Conservation (phyloP, 2,113 vertebrate species). For the Blennius ocellaris region DNA sequence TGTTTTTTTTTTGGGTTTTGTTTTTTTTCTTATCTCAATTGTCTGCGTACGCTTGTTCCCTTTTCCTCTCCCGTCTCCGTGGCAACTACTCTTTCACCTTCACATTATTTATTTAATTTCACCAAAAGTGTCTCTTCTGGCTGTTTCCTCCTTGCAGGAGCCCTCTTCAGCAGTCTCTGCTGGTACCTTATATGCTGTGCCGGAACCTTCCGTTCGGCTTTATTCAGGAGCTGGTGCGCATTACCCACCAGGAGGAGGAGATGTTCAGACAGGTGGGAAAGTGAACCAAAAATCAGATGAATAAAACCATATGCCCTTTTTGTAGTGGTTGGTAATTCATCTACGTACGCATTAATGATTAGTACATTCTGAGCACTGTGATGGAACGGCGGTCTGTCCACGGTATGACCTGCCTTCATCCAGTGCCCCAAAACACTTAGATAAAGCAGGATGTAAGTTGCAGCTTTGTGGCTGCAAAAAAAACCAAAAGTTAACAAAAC, state of each 20-base stretch:
- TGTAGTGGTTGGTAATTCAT: too few relatives aligned
- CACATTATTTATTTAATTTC: conserved; percentile 16
- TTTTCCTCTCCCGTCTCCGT: conserved; percentile 61
- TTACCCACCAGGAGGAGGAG: conserved; percentile 96
- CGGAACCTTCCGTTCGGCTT: conserved; percentile 98
- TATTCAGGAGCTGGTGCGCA: conserved; percentile 95
- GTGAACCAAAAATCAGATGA: too few relatives aligned
- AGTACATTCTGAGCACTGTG: too few relatives aligned
- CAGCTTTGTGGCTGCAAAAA: too few relatives aligned
- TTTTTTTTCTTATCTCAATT: background rate
- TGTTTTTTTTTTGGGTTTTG: too few relatives aligned
- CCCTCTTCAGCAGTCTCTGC: conserved; percentile 91
- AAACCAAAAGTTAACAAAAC: too few relatives aligned
- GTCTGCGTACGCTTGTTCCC: conserved; percentile 25
- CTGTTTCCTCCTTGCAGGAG: conserved; percentile 80
- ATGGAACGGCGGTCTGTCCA: too few relatives aligned
- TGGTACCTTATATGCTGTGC: conserved; percentile 99
- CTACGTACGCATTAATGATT: too few relatives aligned
- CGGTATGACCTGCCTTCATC: too few relatives aligned
- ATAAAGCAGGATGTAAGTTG: too few relatives aligned
- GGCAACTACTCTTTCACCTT: conserved; percentile 58
- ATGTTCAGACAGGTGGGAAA: conserved; percentile 93
- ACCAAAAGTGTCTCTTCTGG: conserved; percentile 1
- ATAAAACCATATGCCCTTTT: too few relatives aligned
- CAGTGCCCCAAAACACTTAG: too few relatives aligned